phyloP scores from a whole-genome alignment of 2,888 invertebrate genomes.

The Augiades crinisus region DNA sequence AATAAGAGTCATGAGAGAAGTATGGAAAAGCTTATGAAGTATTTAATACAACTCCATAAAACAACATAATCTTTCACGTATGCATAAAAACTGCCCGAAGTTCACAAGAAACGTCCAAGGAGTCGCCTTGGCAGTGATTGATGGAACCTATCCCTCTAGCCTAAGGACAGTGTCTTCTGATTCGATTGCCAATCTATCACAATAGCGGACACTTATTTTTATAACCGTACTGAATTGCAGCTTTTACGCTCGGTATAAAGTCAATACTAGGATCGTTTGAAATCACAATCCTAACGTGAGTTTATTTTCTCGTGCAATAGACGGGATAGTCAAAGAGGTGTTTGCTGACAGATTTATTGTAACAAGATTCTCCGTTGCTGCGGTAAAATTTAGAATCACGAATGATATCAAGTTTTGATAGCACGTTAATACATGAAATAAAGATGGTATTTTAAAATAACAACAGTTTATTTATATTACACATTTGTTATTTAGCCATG shows the following conservation, averaged over 20 bases:
- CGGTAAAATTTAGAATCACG: background rate
- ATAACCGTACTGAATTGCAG: slow-evolving; percentile 9
- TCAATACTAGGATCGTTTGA: background rate
- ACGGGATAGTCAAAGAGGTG: background rate
- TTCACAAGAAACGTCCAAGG: slow-evolving; percentile 8
- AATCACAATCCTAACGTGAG: background rate
- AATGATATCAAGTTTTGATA: too few relatives aligned
- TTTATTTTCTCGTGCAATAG: background rate
- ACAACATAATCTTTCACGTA: slow-evolving; percentile 4
- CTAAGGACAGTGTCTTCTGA: slow-evolving; percentile 20
- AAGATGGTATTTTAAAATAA: too few relatives aligned
- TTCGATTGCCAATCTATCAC: slow-evolving; percentile 26
- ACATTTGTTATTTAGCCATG: too few relatives aligned
- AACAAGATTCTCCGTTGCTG: background rate
- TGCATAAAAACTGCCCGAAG: slow-evolving; percentile 22
- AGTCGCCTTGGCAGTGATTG: slow-evolving; percentile 16
- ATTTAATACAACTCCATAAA: background rate
- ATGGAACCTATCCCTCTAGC: slow-evolving; percentile 20
- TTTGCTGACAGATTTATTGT: background rate
- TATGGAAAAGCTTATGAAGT: too few relatives aligned
- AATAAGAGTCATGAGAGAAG: too few relatives aligned
- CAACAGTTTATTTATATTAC: too few relatives aligned
- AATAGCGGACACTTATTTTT: slow-evolving; percentile 25
- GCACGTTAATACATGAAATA: background rate
- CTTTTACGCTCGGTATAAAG: background rate